A percentile compares a stretch with the other conserved stretches of the same genome.
Conservation (phyloP, 2,888 invertebrate genomes). For the Platynereis dumerilii region DNA sequence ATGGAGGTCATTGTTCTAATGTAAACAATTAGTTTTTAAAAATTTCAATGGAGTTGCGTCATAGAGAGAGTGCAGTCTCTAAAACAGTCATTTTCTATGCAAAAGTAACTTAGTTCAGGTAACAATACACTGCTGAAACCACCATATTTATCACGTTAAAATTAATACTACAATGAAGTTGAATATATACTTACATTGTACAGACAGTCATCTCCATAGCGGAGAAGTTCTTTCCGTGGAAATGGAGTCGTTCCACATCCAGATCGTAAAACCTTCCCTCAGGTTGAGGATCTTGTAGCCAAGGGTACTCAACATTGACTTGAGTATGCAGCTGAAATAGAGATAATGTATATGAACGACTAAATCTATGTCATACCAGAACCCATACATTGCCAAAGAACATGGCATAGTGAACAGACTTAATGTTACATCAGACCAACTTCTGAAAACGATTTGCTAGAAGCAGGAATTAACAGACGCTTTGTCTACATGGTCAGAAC, state of each 20-base stretch:
- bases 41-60: too few species aligned
- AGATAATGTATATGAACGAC: background rate
- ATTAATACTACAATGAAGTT: too few species aligned
- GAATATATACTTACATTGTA: conserved; percentile 69
- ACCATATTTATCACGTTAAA: too few species aligned
- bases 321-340: conserved; percentile 13
- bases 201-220: conserved; percentile 66
- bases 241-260: conserved; percentile 66
- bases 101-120: too few species aligned
- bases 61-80: too few species aligned
- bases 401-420: background rate
- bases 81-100: too few species aligned
- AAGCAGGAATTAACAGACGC: too few species aligned
- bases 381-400: background rate
- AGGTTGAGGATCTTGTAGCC: conserved; percentile 10
- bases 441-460: too few species aligned
- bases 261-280: conserved; percentile 71
- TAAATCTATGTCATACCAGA: background rate
- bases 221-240: conserved; percentile 86
- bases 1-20: too few species aligned
- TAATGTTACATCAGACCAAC: background rate
- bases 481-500: too few species aligned
- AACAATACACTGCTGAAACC: too few species aligned
- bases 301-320: conserved; percentile 25
- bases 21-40: too few species aligned